A percentile compares a stretch with the other conserved stretches of the same genome.
Evolutionary conservation across 2,113 vertebrate species (phyloP).

Genomic region (Emydocephalus ijimae): DNA sequence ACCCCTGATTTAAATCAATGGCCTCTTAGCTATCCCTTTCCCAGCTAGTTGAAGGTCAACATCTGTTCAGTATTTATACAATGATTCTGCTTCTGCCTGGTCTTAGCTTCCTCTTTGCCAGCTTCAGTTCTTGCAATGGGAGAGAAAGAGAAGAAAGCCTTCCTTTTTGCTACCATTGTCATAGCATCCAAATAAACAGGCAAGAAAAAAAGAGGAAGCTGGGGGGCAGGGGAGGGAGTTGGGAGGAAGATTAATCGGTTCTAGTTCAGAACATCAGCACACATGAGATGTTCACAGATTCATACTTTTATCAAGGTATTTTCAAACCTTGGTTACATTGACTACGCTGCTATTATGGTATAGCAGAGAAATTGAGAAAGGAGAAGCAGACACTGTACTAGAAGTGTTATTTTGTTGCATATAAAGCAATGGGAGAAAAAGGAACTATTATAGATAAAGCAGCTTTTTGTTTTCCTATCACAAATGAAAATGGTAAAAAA

Average conservation of each 20-base stretch:
- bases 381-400: background rate
- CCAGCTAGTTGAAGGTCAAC: background rate
- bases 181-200: background rate
- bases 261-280: background rate
- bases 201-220: background rate
- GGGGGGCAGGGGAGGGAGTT: background rate
- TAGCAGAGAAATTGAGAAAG: background rate
- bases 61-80: background rate
- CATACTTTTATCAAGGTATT: background rate
- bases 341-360: background rate
- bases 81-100: background rate
- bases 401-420: background rate
- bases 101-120: background rate
- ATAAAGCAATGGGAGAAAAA: background rate
- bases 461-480: background rate
- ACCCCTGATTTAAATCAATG: background rate
- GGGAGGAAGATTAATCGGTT: background rate
- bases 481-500: background rate
- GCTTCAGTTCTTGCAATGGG: background rate
- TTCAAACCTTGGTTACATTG: background rate
- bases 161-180: background rate
- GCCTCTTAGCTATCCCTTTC: background rate
- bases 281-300: background rate
- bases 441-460: background rate
- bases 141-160: background rate